Base-by-base conservation (phyloP, 2,797 vertebrate species). In the Urosaurus nigricauda region DNA sequence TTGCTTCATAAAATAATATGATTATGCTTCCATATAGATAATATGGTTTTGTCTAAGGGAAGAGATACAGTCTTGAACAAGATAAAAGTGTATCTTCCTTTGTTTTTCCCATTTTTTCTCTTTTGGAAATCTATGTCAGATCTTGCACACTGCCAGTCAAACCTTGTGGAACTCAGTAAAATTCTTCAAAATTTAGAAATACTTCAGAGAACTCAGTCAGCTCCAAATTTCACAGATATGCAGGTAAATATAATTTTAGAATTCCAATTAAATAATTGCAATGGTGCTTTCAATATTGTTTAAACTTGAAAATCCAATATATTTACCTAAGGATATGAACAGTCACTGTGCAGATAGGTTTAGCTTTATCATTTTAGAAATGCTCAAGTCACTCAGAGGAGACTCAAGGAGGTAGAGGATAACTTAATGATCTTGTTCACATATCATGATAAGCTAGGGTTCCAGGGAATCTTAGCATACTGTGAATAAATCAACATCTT, bases 121-220 rank as follows among this genome's bases (percentile, higher is more conserved):
- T 17, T 82, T 74, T 16, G 14, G 92, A 4, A 40, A 43, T 95
- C 79, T 95, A 68, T 93, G 3, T 92, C 95, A 99, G 99, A 99
- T 95, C 98, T 99, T n/a, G 97, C 98, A 65, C 97, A 98, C 87
- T 99, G 99, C 96, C 99, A 99, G 94, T 98, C 99, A 89, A 99
- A 98, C 96, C 97, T 99, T 89, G 98, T 98, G 29, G 99, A 99
- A 96, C 97, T 99, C 94, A 99, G 98, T 96, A 98, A 97, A 95
- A 97, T 99, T 90, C 96, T 99, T 94, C 98, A 99, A 96, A 99
- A 98, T 96, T 96, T 99, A 96, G 99, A 99, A 97, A 99, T 99
- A 94, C 97, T 99, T 70, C 99, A 99, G 93, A 98, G 99, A 96
- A 99, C 99, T 74, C 99, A 99, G 94, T 99, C 99, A 70, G 99